Percentiles rank a stretch among this genome's conserved stretches.
Evolutionary conservation across 2,888 invertebrate genomes (phyloP).

Genomic region (Sesamia inferens): DNA sequence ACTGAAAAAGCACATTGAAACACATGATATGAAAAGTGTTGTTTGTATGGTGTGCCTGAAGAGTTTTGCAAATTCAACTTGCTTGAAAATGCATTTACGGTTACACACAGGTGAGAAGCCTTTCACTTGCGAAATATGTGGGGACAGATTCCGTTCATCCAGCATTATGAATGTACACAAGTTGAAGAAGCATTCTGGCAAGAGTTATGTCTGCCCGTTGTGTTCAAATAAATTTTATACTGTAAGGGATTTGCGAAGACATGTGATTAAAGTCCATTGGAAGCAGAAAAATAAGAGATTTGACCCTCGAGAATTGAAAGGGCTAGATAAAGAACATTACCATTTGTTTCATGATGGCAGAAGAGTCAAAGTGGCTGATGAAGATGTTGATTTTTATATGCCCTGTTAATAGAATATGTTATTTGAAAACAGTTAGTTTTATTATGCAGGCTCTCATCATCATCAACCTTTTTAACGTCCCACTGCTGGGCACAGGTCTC

Average conservation of each 20-base stretch:
- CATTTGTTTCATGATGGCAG: slow-evolving; percentile 71
- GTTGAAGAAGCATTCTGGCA: slow-evolving; percentile 72
- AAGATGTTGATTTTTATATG: slow-evolving; percentile 53
- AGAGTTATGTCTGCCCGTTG: slow-evolving; percentile 71
- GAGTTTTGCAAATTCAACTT: slow-evolving; percentile 71
- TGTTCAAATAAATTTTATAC: slow-evolving; percentile 72
- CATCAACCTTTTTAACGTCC: no score
- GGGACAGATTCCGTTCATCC: slow-evolving; percentile 70
- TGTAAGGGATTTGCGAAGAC: slow-evolving; percentile 71
- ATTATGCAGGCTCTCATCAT: neutral
- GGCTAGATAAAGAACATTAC: slow-evolving; percentile 65
- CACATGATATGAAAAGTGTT: slow-evolving; percentile 63
- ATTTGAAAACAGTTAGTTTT: slow-evolving; percentile 1
- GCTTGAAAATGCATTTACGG: slow-evolving; percentile 73
- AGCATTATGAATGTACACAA: slow-evolving; percentile 74
- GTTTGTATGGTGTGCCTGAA: slow-evolving; percentile 68
- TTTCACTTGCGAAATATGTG: slow-evolving; percentile 73
- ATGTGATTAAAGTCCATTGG: slow-evolving; percentile 76
- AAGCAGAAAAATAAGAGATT: slow-evolving; percentile 68
- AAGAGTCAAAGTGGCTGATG: slow-evolving; percentile 49
- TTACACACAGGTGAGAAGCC: slow-evolving; percentile 75
- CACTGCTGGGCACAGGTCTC: no score
- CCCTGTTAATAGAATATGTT: slow-evolving; percentile 31
- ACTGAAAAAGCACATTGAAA: slow-evolving; percentile 67
- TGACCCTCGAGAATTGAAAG: slow-evolving; percentile 66